Evolutionary conservation across 2,113 vertebrate species (phyloP).

Genomic region (Hystrix cristata): DNA sequence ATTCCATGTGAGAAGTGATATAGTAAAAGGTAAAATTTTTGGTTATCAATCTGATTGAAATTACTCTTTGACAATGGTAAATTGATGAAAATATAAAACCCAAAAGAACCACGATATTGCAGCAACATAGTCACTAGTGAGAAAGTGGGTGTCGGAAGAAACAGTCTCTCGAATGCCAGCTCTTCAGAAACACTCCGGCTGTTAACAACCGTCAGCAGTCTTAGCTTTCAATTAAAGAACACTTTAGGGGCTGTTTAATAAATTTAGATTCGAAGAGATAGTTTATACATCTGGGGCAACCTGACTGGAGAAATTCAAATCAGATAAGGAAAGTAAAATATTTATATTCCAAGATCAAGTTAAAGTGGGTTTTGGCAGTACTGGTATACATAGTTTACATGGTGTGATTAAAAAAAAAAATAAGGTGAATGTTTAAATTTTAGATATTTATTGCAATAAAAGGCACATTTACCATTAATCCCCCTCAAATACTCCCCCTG

Average conservation of each 20-base stretch:
- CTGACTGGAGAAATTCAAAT: conserved; percentile 5
- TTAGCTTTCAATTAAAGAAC: conserved; percentile 47
- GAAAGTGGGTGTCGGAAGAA: background rate
- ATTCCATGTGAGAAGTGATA: background rate
- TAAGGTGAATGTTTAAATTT: background rate
- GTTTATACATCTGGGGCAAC: background rate
- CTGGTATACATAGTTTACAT: background rate
- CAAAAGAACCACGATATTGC: background rate
- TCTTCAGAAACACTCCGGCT: background rate
- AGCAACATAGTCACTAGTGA: background rate
- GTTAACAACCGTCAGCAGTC: background rate
- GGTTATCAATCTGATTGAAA: conserved; percentile 4
- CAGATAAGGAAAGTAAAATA: background rate
- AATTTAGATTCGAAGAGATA: conserved; percentile 5
- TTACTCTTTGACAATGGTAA: conserved; percentile 19
- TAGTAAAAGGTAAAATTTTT: background rate
- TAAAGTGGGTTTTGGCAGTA: background rate
- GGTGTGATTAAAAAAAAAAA: background rate
- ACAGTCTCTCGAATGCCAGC: background rate
- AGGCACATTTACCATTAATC: background rate
- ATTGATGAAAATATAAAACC: background rate
- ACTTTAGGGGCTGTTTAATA: conserved; percentile 1
- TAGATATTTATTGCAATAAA: background rate
- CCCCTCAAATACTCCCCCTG: background rate
- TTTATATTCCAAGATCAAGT: conserved; percentile 25